Conservation (phyloP, 2,797 vertebrate species). For the Chloroceryle amazona region DNA sequence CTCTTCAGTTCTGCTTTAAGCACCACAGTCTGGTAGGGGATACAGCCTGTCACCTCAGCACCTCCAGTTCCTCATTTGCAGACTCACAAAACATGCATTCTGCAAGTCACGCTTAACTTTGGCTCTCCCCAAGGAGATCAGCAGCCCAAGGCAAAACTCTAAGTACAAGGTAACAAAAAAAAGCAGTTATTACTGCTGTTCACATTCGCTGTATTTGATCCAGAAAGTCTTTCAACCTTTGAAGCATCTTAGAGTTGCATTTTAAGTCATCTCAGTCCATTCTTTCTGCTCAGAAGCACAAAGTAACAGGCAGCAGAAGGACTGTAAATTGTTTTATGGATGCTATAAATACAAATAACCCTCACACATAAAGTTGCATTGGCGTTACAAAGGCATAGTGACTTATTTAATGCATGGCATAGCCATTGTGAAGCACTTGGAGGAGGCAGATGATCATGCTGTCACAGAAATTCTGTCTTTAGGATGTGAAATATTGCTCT, state of each 20-base stretch:
- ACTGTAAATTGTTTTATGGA: slow-evolving; percentile 62
- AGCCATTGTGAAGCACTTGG: not conserved
- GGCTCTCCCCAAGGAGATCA: not conserved
- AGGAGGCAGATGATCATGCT: not conserved
- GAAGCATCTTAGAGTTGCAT: slow-evolving; percentile 26
- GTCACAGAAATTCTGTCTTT: slow-evolving; percentile 40
- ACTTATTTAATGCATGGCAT: slow-evolving; percentile 27
- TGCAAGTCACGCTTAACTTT: slow-evolving; percentile 10
- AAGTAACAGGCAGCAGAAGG: slow-evolving; percentile 54
- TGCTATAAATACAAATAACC: slow-evolving; percentile 65
- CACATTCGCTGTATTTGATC: slow-evolving; percentile 24
- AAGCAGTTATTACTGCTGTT: slow-evolving; percentile 11
- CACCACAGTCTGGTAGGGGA: not conserved
- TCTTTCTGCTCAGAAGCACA: slow-evolving; percentile 50
- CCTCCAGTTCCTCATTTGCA: not conserved
- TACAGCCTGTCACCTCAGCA: not conserved
- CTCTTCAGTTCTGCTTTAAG: not conserved
- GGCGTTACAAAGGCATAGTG: slow-evolving; percentile 52
- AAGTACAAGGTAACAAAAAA: slow-evolving; percentile 5
- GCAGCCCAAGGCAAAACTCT: slow-evolving; percentile 6
- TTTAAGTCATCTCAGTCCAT: slow-evolving; percentile 31
- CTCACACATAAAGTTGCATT: slow-evolving; percentile 57
- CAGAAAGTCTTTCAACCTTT: slow-evolving; percentile 42
- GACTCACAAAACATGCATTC: not conserved
- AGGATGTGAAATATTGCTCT: slow-evolving; percentile 31